Percentiles rank a stretch among this genome's conserved stretches.
Evolutionary conservation across 1,140 invertebrate species (phyloP).

Genomic region (Bombus vancouverensis): DNA sequence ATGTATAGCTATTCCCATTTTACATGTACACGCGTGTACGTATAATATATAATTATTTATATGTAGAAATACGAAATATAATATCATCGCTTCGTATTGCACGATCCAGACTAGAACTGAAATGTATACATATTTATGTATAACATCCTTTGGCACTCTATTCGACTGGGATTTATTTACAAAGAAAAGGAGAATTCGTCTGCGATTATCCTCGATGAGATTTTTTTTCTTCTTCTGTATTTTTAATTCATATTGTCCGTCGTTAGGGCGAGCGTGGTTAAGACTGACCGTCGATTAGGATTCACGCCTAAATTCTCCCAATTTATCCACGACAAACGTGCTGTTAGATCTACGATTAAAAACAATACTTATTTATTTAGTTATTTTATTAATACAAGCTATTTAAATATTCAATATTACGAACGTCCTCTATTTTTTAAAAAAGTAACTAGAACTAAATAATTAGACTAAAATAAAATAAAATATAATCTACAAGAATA

Average conservation of each 20-base stretch:
- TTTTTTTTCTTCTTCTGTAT: neutral
- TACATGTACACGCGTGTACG: constrained; percentile 45
- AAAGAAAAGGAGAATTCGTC: constrained; percentile 65
- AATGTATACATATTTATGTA: constrained; percentile 55
- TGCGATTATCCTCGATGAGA: neutral
- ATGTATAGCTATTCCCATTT: constrained; percentile 56
- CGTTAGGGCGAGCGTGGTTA: constrained; percentile 91
- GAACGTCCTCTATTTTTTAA: too few species aligned
- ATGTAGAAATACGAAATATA: constrained; percentile 66
- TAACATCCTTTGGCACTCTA: constrained; percentile 57
- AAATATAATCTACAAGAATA: neutral
- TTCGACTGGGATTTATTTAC: constrained; percentile 74
- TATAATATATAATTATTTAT: constrained; percentile 32
- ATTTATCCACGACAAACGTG: constrained; percentile 98
- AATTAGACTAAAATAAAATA: too few species aligned
- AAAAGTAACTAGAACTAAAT: too few species aligned
- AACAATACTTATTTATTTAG: neutral
- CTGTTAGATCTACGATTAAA: constrained; percentile 93
- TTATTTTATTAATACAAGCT: neutral
- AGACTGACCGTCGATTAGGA: constrained; percentile 90
- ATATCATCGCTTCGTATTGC: constrained; percentile 75
- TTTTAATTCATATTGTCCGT: constrained; percentile 87
- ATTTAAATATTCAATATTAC: neutral
- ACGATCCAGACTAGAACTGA: constrained; percentile 73
- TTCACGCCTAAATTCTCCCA: constrained; percentile 99